Percentiles rank a stretch among this genome's conserved stretches.
These are phyloP conservation scores for Sitta europaea DNA, from an alignment of 2,113 vertebrate genomes.

Conservation along the genomic window DNA sequence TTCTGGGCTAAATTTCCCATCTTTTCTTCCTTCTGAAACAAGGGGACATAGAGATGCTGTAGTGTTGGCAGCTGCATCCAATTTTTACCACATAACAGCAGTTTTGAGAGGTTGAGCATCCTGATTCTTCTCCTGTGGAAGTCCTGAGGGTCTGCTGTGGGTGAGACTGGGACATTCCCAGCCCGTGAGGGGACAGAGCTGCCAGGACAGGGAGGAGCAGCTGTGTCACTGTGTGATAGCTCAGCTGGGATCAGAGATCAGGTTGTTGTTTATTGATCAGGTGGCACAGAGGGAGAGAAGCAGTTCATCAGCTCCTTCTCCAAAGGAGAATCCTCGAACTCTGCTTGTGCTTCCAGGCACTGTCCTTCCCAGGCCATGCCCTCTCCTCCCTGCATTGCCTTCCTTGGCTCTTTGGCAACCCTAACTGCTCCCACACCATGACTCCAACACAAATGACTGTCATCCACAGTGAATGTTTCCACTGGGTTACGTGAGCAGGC, in stretches of 20 bases:
- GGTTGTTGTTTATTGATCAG: background rate
- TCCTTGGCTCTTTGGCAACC: conserved; percentile 48
- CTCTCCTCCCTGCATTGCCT: background rate
- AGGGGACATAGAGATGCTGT: background rate
- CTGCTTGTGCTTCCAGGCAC: background rate
- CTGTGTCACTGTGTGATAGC: background rate
- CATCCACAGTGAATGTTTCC: conserved; percentile 27
- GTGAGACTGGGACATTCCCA: background rate
- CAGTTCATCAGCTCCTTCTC: background rate
- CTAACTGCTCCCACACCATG: conserved; percentile 25
- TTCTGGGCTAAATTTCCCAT: background rate
- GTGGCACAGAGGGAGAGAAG: background rate
- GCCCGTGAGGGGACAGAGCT: background rate
- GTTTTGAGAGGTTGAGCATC: background rate
- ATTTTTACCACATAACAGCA: background rate
- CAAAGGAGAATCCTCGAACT: background rate
- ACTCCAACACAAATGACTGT: conserved; percentile 47
- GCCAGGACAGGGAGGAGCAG: background rate
- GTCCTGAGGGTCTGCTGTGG: background rate
- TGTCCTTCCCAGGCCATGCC: background rate
- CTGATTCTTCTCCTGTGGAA: background rate
- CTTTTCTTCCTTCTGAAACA: background rate
- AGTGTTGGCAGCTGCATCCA: background rate
- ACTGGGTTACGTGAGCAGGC: conserved; percentile 33
- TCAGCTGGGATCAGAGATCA: background rate